A percentile compares a stretch with the other conserved stretches of the same genome.
Conservation (phyloP, 2,888 invertebrate species). For the Drosophila nigritarsus region DNA sequence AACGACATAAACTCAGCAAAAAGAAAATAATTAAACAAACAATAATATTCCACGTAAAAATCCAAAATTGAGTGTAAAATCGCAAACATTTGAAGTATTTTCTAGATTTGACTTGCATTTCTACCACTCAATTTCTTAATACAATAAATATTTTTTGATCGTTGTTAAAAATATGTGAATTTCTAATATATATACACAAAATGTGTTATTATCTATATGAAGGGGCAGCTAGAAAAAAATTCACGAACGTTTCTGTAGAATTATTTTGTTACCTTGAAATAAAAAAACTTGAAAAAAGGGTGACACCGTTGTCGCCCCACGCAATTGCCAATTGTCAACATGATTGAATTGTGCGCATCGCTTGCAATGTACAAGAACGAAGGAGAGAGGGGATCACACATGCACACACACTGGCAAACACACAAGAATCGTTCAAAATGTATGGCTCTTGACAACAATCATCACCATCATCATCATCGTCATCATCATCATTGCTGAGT, state of each 20-base stretch:
- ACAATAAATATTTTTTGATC: neutral
- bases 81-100: conserved; percentile 6
- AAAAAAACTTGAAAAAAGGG: neutral
- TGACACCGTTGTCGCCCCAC: conserved; percentile 20
- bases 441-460: conserved; percentile 36
- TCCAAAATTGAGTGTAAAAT: conserved; percentile 5
- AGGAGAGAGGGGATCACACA: conserved; percentile 3
- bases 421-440: conserved; percentile 19
- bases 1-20: conserved; percentile 12
- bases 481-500: conserved; percentile 11
- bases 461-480: conserved; percentile 2
- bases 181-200: neutral
- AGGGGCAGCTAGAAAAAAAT: neutral
- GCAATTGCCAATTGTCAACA: conserved; percentile 40
- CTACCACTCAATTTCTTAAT: neutral
- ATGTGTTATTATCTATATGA: neutral
- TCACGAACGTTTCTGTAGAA: neutral
- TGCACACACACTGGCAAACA: neutral
- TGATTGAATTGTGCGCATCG: conserved; percentile 43
- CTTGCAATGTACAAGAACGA: conserved; percentile 16
- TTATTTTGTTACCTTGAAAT: neutral
- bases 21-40: conserved; percentile 7
- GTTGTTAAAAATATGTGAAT: too few relatives aligned
- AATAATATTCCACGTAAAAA: conserved; percentile 21
- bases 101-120: neutral